Percentiles rank a stretch among this genome's conserved stretches.
Evolutionary conservation across 2,113 vertebrate genomes (phyloP).

Genomic region (Mungos mungo): DNA sequence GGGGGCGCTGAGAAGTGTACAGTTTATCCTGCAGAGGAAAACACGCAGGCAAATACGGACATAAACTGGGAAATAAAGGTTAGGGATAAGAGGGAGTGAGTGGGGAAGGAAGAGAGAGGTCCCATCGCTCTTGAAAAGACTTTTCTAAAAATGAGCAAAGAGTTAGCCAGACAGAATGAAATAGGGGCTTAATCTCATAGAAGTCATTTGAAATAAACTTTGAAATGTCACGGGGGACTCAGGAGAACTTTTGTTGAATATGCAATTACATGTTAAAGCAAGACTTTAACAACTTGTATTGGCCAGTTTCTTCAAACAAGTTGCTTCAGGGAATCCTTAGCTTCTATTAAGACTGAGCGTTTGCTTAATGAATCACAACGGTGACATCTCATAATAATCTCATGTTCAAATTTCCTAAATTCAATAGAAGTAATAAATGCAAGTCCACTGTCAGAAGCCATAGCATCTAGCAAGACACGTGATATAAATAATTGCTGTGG

Average conservation of each 20-base stretch:
- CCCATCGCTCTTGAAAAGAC: neutral
- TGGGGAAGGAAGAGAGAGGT: neutral
- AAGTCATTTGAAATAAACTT: neutral
- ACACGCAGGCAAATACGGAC: neutral
- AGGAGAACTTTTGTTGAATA: neutral
- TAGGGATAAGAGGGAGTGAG: neutral
- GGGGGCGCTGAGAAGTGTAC: neutral
- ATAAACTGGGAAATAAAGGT: neutral
- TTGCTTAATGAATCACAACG: slow-evolving; percentile 40
- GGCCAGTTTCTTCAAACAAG: slow-evolving; percentile 36
- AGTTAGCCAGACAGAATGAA: neutral
- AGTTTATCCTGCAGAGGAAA: neutral
- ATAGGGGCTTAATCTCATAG: neutral
- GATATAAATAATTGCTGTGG: neutral
- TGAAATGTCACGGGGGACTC: neutral
- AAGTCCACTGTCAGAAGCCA: neutral
- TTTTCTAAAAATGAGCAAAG: neutral
- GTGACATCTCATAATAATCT: slow-evolving; percentile 32
- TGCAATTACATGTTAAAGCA: neutral
- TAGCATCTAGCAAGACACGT: neutral
- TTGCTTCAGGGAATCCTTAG: slow-evolving; percentile 32
- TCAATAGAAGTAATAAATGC: neutral
- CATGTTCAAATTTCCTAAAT: neutral
- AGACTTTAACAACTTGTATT: neutral
- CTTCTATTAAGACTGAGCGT: slow-evolving; percentile 10